Base-by-base conservation (phyloP, 2,888 invertebrate species). In the Argyresthia goedartella region DNA sequence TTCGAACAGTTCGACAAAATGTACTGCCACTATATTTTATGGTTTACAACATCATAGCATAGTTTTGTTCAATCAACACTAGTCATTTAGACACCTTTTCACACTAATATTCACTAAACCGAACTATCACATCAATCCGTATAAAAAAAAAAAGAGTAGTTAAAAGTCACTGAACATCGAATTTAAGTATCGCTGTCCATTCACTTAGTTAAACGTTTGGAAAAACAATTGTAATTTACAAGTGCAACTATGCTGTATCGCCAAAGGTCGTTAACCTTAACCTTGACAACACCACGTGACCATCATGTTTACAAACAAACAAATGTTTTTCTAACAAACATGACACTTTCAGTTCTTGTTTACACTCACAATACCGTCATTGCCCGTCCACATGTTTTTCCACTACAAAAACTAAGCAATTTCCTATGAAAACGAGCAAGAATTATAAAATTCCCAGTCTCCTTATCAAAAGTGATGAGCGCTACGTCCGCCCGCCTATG, bases 211-310 rank as follows among this genome's bases (percentile, higher is more conserved):
- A 13, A n/a, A 13, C 25, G n/a, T n/a, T n/a, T n/a, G 25, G 6
- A n/a, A 8, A 4, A 25, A 33, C 14, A 14, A 41, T 25, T 42
- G n/a, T 1, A 49, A 15, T 11, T 36, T 14, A 14, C 10, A n/a
- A n/a, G n/a, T 15, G 48, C 34, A 46, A 53, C 16, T 25, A 36
- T 48, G 49, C 54, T 54, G 55, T 52, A 41, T 25, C 52, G 25
- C 41, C 52, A 58, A 44, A 53, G 57, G 60, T 56, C 62, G 59
- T 44, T 55, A 54, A 61, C 61, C 59, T 33, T 47, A 13, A 10
- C 13, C 16, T 10, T n/a, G n/a, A 41, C 59, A 51, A 47, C 49
- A 45, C 56, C 69, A 65, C 66, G 66, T 68, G 65, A 41, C 55
- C 48, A 48, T 57, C 60, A 58, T 49, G 42, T 42, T 60, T 57